A percentile compares a stretch with the other conserved stretches of the same genome.
Conservation (phyloP, 2,113 vertebrate genomes). For the Podocnemis expansa region DNA sequence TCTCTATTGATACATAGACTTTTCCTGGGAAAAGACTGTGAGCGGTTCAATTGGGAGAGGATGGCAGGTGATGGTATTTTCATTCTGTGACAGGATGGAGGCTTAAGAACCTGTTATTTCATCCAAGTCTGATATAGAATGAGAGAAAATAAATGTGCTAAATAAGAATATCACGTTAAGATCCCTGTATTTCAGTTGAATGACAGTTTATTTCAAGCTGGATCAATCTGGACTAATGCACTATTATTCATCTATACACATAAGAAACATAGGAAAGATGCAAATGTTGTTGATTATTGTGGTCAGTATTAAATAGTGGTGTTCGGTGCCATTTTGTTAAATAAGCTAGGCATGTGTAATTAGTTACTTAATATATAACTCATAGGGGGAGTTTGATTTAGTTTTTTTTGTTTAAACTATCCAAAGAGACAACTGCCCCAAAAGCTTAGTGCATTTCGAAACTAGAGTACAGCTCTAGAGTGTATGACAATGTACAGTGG, state of each 20-base stretch:
- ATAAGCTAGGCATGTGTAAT: not conserved
- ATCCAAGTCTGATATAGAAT: rapidly evolving
- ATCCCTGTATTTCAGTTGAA: rapidly evolving
- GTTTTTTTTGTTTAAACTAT: constrained; percentile 5
- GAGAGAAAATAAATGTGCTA: not conserved
- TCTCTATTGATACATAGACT: rapidly evolving
- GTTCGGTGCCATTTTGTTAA: not conserved
- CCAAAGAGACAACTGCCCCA: constrained; percentile 39
- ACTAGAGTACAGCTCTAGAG: constrained; percentile 66
- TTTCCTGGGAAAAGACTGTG: not conserved
- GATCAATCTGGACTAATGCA: rapidly evolving
- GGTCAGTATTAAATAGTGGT: not conserved
- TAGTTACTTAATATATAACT: not conserved
- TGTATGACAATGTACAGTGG: constrained; percentile 89
- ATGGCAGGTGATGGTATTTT: not conserved
- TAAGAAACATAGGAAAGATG: not conserved
- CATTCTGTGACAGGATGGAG: not conserved
- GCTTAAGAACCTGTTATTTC: not conserved
- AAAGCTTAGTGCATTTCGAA: constrained; percentile 68
- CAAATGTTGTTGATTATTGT: not conserved
- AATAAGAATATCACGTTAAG: rapidly evolving
- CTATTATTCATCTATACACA: not conserved
- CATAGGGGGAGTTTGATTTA: rapidly evolving
- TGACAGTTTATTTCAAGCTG: rapidly evolving
- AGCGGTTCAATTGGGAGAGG: not conserved